phyloP scores from a whole-genome alignment of 2,113 vertebrate genomes.

The Albula goreensis region DNA sequence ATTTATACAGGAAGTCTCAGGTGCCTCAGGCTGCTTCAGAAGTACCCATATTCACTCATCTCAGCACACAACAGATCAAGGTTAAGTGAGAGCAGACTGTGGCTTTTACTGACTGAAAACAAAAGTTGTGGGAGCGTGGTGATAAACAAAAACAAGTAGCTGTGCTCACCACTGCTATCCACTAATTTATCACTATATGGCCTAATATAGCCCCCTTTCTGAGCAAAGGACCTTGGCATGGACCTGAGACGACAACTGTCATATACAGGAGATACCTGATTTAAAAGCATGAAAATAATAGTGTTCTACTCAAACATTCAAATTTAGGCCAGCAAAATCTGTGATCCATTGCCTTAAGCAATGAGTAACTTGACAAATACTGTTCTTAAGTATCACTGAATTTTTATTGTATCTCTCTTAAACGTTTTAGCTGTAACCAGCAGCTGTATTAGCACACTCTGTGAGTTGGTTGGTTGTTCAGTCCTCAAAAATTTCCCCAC shows the following conservation, averaged over 20 bases:
- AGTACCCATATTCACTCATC: no score
- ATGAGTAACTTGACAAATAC: no score
- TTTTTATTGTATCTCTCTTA: no score
- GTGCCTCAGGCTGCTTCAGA: not conserved
- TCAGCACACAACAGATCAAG: slow-evolving; percentile 25
- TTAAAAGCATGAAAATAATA: no score
- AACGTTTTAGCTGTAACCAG: no score
- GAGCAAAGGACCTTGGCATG: not conserved
- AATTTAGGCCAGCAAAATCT: no score
- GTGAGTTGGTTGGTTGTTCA: no score
- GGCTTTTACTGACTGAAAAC: slow-evolving; percentile 56
- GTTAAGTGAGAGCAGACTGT: slow-evolving; percentile 37
- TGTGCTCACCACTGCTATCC: not conserved
- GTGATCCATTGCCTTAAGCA: no score
- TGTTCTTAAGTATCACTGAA: no score
- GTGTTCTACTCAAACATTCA: no score
- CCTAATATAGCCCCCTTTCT: not conserved
- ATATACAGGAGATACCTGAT: not conserved
- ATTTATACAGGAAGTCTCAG: not conserved
- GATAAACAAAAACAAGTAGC: not conserved
- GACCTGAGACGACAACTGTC: not conserved
- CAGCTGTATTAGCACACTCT: no score
- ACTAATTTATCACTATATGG: not conserved
- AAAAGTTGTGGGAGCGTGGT: slow-evolving; percentile 31
- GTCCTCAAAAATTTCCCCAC: no score